Conservation (phyloP, 1,140 invertebrate species). For the Pseudomyrmex concolor region DNA sequence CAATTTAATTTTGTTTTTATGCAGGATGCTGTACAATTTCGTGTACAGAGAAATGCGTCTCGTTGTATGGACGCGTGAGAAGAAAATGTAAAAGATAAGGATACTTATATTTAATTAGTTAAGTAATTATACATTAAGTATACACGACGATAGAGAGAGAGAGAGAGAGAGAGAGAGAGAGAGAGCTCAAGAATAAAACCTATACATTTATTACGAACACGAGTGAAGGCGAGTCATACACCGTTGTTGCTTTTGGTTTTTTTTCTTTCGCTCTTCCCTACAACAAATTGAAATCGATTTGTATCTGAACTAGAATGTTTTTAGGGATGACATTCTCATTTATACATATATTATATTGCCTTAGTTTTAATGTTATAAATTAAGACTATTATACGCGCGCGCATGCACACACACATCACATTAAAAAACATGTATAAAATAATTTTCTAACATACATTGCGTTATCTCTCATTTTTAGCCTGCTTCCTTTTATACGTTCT, state of each 20-base stretch:
- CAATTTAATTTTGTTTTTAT: slow-evolving; percentile 40
- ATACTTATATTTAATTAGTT: slow-evolving; percentile 79
- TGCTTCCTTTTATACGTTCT: too few species aligned
- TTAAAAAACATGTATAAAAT: too few species aligned
- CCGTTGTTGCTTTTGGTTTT: neutral
- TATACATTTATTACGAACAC: slow-evolving; percentile 77
- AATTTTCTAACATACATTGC: too few species aligned
- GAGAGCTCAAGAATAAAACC: slow-evolving; percentile 73
- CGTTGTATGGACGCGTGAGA: slow-evolving; percentile 4
- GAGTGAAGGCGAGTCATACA: slow-evolving; percentile 49
- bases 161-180: neutral
- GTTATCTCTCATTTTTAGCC: too few species aligned
- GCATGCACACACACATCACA: too few species aligned
- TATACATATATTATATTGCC: too few species aligned
- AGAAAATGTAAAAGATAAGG: slow-evolving; percentile 7
- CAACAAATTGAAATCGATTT: too few species aligned
- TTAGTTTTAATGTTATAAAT: too few species aligned
- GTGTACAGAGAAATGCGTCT: slow-evolving; percentile 24
- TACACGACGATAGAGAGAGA: slow-evolving; percentile 61
- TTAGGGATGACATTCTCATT: too few species aligned
- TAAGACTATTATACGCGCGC: too few species aligned
- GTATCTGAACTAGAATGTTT: too few species aligned
- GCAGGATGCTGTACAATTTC: slow-evolving; percentile 1
- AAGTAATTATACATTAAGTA: slow-evolving; percentile 78
- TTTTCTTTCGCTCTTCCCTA: neutral